Evolutionary conservation across 2,797 vertebrate genomes (phyloP).

Genomic region (Antennarius maculatus): DNA sequence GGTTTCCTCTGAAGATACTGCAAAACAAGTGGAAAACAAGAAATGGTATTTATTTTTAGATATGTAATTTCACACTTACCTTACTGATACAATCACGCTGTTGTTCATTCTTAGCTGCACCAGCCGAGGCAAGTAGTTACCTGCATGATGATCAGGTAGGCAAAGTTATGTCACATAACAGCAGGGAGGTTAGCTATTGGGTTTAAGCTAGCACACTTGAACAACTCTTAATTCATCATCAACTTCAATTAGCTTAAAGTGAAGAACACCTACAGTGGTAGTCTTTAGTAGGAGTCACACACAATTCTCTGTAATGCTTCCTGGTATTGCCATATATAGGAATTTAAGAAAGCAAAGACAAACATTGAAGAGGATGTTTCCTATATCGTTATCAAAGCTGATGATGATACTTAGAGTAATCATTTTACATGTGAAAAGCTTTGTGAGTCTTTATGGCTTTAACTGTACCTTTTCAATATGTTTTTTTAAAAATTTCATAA

Average conservation of each 20-base stretch:
- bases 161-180: constrained; percentile 32
- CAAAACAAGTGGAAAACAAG: constrained; percentile 20
- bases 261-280: background rate
- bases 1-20: background rate
- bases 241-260: constrained; percentile 9
- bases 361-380: constrained; percentile 23
- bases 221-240: constrained; percentile 20
- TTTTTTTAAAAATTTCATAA: background rate
- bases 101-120: constrained; percentile 91
- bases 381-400: constrained; percentile 8
- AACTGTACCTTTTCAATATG: background rate
- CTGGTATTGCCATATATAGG: constrained; percentile 52
- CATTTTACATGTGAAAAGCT: background rate
- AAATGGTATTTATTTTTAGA: background rate
- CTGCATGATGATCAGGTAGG: constrained; percentile 75
- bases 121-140: constrained; percentile 88
- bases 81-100: constrained; percentile 88
- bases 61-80: constrained; percentile 80
- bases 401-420: background rate
- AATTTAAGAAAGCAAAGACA: constrained; percentile 45
- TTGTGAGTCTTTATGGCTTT: background rate
- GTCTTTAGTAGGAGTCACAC: constrained; percentile 42
- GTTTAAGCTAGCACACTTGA: constrained; percentile 1
- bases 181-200: constrained; percentile 11
- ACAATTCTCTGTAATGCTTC: constrained; percentile 27